Base-by-base conservation (phyloP, 1,140 invertebrate species). In the Drosophila neocordata region DNA sequence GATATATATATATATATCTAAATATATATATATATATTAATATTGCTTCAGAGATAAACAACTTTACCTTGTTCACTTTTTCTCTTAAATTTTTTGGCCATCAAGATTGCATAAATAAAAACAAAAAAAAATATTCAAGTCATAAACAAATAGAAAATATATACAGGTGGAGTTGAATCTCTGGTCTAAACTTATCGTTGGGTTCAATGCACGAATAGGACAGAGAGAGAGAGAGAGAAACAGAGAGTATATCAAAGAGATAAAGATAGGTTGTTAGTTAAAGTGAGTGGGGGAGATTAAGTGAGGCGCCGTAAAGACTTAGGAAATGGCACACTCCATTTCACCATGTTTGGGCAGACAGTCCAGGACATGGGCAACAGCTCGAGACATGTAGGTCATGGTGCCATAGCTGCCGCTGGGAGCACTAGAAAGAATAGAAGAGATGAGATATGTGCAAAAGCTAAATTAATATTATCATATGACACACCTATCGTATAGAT, bases 361-460 rank as follows among this genome's bases (percentile, higher is more conserved):
- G 82, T 96, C 95, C 24, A 97, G 93, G 15, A 95, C 93, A 0
- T 93, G 92, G 41, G 96, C 96, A 12, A 97, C 94, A 0, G 98
- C 96, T 82, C 97, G 94, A 27, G 97, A 97, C 79, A 99, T 94
- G 85, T 99, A 99, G 0, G 98, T 98, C 97, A 99, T 99, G 13
- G 98, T 99, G 62, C 99, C 99, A 92, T 95, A 99, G 87, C 95
- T 96, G 44, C 99, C 99, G 92, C 97, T 99, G 4, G 99, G 99
- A 15, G 99, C 98, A 91, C 96, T 92, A 59, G 6, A 75, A 71
- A 3, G 8, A 11, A 4, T 5, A 6, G 3, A 20, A n/a, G n/a
- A 15, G 20, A 1, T 0, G 9, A 35, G 61, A 38, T 27, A 48
- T 15, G 24, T 22, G 8, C 44, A 4, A 9, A 20, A 18, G 7